phyloP scores from a whole-genome alignment of 2,113 vertebrate genomes.

The Cynopterus brachyotis region DNA sequence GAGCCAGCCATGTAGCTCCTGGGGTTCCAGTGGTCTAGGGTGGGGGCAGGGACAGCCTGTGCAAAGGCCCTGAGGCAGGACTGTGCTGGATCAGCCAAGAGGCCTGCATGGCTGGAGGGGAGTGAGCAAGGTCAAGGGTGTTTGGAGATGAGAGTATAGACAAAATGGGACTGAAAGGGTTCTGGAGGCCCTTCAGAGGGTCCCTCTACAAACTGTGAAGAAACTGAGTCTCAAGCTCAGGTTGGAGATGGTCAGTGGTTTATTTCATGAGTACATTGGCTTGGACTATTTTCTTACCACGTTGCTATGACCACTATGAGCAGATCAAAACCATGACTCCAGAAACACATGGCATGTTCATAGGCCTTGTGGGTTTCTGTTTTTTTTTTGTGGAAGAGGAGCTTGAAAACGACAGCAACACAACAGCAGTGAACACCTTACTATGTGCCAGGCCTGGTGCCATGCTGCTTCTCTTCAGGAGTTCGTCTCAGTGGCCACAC shows the following conservation, averaged over 20 bases:
- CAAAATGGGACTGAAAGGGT: background rate
- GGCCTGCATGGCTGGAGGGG: background rate
- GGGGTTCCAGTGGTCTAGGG: background rate
- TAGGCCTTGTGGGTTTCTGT: background rate
- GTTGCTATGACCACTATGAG: background rate
- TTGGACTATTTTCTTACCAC: background rate
- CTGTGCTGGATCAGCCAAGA: background rate
- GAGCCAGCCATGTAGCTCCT: background rate
- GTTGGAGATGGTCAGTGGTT: background rate
- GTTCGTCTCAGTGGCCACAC: background rate
- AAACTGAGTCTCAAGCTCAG: background rate
- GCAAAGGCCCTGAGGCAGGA: background rate
- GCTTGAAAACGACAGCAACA: background rate
- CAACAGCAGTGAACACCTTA: accelerated
- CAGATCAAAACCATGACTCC: background rate
- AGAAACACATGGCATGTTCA: background rate
- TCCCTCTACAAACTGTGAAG: background rate
- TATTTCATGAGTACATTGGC: background rate
- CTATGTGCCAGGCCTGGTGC: background rate
- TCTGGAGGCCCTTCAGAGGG: background rate
- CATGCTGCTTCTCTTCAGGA: background rate
- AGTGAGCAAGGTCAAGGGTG: background rate
- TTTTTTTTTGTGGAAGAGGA: background rate
- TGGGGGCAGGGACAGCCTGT: background rate
- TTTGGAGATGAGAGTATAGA: background rate